A percentile compares a stretch with the other conserved stretches of the same genome.
phyloP scores from a whole-genome alignment of 2,113 vertebrate genomes.

The Argyrosomus japonicus region DNA sequence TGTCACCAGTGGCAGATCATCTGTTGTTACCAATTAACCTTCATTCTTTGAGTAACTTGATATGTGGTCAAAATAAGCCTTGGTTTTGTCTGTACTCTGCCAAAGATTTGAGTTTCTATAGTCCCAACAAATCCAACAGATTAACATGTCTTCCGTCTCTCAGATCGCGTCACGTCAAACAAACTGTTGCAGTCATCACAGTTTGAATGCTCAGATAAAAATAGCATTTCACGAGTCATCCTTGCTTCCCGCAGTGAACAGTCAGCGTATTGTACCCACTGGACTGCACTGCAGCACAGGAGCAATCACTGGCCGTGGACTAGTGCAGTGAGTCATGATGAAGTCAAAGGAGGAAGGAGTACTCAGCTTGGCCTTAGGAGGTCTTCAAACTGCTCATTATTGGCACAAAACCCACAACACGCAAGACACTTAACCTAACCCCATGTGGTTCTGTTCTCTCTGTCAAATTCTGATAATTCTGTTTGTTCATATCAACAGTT shows the following conservation, averaged over 20 bases:
- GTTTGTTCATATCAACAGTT: not conserved
- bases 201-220: not conserved
- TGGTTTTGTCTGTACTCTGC: too few species aligned
- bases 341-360: not conserved
- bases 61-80: not conserved
- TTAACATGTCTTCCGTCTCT: not conserved
- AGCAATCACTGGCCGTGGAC: not conserved
- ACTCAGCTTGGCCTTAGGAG: not conserved
- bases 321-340: not conserved
- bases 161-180: not conserved
- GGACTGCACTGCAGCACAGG: slow-evolving; percentile 15
- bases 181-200: not conserved
- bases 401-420: not conserved
- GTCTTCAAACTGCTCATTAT: not conserved
- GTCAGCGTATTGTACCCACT: not conserved
- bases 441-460: not conserved
- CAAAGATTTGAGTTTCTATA: not conserved
- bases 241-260: not conserved
- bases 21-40: too few species aligned
- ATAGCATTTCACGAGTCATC: slow-evolving; percentile 28
- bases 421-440: not conserved
- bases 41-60: not conserved
- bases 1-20: too few species aligned
- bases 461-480: not conserved
- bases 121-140: not conserved